Evolutionary conservation across 1,140 invertebrate species (phyloP).

Genomic region (Bombus haemorrhoidalis): DNA sequence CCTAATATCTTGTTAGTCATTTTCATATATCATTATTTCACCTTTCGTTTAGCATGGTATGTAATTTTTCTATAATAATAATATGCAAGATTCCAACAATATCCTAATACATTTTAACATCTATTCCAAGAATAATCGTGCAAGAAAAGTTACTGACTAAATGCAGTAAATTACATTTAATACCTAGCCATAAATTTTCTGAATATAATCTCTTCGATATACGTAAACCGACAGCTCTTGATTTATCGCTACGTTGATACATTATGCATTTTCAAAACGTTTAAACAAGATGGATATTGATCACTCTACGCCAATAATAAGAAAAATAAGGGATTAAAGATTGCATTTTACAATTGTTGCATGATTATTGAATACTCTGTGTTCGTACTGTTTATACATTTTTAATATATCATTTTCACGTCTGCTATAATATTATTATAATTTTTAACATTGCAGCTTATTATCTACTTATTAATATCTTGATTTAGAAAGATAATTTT

Average conservation of each 20-base stretch:
- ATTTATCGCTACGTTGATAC: neutral
- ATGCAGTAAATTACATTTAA: constrained; percentile 1
- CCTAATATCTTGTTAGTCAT: neutral
- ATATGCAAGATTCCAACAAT: neutral
- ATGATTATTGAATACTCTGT: no score
- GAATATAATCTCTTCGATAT: neutral
- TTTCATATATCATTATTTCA: neutral
- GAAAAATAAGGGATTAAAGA: neutral
- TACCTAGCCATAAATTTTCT: constrained; percentile 2
- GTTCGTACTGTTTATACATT: no score
- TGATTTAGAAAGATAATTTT: no score
- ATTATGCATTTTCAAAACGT: neutral
- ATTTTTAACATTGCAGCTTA: neutral
- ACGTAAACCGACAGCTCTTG: neutral
- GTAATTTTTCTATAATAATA: neutral
- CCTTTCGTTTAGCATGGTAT: neutral
- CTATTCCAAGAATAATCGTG: neutral
- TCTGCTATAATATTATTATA: neutral
- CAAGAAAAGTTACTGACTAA: neutral
- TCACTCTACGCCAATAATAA: neutral
- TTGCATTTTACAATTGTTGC: neutral
- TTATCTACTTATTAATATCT: no score
- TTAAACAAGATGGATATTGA: neutral
- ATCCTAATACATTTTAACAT: neutral
- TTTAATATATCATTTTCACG: neutral